These are phyloP conservation scores for Heterochromis multidens DNA, from an alignment of 2,113 vertebrate species.

Conservation along the genomic window DNA sequence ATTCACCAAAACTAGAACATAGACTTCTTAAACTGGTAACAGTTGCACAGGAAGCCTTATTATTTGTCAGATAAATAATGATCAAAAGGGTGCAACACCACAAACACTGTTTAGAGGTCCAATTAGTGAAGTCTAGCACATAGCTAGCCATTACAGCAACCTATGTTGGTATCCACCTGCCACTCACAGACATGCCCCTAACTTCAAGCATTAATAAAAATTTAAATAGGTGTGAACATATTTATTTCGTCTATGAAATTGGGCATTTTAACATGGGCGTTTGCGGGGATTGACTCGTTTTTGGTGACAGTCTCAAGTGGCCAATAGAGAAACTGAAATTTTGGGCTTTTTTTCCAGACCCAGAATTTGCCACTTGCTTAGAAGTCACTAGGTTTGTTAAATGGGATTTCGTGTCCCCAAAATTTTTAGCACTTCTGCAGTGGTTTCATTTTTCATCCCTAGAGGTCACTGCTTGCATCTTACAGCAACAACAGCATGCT, in stretches of 20 bases:
- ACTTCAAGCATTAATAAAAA: too few species aligned
- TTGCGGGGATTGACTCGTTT: background rate
- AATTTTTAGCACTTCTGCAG: background rate
- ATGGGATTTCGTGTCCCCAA: background rate
- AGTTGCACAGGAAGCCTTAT: background rate
- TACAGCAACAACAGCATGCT: background rate
- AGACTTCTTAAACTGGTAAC: accelerated
- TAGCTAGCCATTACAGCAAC: too few species aligned
- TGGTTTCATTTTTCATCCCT: background rate
- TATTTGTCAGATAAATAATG: background rate
- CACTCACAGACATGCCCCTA: background rate
- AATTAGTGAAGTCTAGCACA: too few species aligned
- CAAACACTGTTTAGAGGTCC: too few species aligned
- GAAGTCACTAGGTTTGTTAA: background rate
- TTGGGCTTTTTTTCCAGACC: background rate
- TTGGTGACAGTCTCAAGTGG: background rate
- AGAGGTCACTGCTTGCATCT: background rate
- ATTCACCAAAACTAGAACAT: background rate
- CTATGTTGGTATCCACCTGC: too few species aligned
- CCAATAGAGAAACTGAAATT: background rate
- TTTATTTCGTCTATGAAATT: background rate
- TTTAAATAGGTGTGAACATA: background rate
- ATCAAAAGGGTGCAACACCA: background rate
- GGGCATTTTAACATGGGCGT: background rate
- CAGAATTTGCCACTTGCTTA: background rate